A percentile compares a stretch with the other conserved stretches of the same genome.
Conservation (phyloP, 2,113 vertebrate species). For the Erythrocercus mccallii region DNA sequence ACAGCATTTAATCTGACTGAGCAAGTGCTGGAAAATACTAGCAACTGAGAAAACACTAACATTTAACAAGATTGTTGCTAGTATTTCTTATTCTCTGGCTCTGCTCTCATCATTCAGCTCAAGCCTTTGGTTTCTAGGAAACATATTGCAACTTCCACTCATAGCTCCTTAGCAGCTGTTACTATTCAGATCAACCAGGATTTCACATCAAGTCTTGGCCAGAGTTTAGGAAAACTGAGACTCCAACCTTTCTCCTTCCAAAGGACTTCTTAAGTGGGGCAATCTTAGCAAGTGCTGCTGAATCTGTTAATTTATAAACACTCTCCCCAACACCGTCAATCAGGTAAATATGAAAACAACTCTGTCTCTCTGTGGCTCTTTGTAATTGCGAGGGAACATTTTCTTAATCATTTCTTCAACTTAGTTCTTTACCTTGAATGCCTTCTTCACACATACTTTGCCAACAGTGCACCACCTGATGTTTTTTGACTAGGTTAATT, state of each 20-base stretch:
- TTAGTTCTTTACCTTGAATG: neutral
- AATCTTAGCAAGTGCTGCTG: neutral
- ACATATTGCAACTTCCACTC: neutral
- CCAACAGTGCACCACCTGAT: neutral
- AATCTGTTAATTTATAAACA: neutral
- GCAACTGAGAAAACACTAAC: neutral
- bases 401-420: neutral
- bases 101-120: neutral
- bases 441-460: neutral
- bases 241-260: neutral
- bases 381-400: neutral
- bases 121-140: conserved; percentile 36
- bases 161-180: conserved; percentile 1
- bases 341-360: neutral
- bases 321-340: fast-evolving
- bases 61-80: neutral
- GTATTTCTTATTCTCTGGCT: neutral
- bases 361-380: neutral
- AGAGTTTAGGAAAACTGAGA: neutral
- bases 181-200: neutral
- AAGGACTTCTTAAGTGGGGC: neutral
- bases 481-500: neutral
- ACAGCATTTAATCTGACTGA: neutral
- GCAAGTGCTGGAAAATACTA: neutral
- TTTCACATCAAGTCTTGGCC: neutral